A percentile compares a stretch with the other conserved stretches of the same genome.
These are phyloP conservation scores for Alosa sapidissima DNA, from an alignment of 2,797 vertebrate genomes.

Conservation along the genomic window DNA sequence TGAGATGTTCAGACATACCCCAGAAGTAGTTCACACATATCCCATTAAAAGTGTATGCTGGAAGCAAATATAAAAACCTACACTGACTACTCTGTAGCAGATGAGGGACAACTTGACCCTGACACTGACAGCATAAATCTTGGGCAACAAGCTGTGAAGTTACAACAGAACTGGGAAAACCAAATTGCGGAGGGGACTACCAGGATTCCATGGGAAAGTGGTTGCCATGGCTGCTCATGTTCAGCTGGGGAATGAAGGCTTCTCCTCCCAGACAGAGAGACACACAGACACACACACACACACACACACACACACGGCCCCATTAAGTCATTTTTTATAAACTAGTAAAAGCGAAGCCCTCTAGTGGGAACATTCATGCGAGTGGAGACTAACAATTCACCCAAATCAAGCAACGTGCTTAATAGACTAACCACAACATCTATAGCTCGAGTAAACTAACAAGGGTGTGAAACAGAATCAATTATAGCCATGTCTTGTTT, in stretches of 20 bases:
- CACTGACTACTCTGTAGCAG: neutral
- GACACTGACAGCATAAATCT: slow-evolving; percentile 35
- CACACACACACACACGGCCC: neutral
- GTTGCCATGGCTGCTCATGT: slow-evolving; percentile 53
- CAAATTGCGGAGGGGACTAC: slow-evolving; percentile 39
- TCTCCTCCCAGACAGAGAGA: slow-evolving; percentile 21
- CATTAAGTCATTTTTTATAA: slow-evolving; percentile 10
- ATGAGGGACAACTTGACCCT: neutral
- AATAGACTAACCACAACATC: neutral
- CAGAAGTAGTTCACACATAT: neutral
- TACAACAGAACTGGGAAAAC: slow-evolving; percentile 40
- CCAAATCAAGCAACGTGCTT: neutral
- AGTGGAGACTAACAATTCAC: slow-evolving; percentile 1
- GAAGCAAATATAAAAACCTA: neutral
- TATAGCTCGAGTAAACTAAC: neutral
- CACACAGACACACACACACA: no score
- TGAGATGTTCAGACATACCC: neutral
- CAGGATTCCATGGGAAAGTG: slow-evolving; percentile 36
- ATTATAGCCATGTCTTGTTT: neutral
- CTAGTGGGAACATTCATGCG: neutral
- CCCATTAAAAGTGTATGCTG: neutral
- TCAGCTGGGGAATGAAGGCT: slow-evolving; percentile 39
- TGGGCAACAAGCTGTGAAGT: slow-evolving; percentile 8
- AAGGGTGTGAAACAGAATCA: neutral
- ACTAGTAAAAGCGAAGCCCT: neutral